Conservation (phyloP, 2,797 vertebrate species). For the Tympanoctomys barrerae region DNA sequence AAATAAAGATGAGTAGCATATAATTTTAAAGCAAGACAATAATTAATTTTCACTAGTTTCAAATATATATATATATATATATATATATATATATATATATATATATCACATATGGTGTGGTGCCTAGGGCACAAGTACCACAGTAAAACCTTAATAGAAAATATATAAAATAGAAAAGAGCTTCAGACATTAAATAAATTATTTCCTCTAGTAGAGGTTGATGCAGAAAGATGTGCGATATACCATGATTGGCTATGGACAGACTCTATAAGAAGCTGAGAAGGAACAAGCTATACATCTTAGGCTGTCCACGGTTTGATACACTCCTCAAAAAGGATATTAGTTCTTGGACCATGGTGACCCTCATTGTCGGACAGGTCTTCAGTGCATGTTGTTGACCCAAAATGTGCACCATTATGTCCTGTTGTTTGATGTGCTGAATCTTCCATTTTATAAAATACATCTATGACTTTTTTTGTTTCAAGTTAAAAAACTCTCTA, state of each 20-base stretch:
- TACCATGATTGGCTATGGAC: neutral
- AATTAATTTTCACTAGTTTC: conserved; percentile 32
- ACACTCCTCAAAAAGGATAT: neutral
- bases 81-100: neutral
- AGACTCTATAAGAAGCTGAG: neutral
- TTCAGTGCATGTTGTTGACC: neutral
- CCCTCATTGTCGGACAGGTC: neutral
- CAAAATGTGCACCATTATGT: conserved; percentile 40
- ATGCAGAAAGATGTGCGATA: neutral
- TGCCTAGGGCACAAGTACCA: neutral
- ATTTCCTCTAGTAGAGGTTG: neutral
- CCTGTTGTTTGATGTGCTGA: neutral
- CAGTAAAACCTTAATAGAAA: conserved; percentile 23
- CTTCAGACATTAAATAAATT: neutral
- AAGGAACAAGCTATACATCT: neutral
- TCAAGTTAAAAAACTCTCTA: conserved; percentile 70
- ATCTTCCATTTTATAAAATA: neutral
- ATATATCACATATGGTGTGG: neutral
- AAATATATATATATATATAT: neutral
- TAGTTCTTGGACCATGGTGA: neutral
- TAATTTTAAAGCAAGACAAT: neutral
- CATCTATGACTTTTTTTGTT: conserved; percentile 68
- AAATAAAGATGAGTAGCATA: neutral
- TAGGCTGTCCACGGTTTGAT: neutral
- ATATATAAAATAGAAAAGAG: conserved; percentile 22